Conservation (phyloP, 2,888 invertebrate species). For the Busseola fusca region DNA sequence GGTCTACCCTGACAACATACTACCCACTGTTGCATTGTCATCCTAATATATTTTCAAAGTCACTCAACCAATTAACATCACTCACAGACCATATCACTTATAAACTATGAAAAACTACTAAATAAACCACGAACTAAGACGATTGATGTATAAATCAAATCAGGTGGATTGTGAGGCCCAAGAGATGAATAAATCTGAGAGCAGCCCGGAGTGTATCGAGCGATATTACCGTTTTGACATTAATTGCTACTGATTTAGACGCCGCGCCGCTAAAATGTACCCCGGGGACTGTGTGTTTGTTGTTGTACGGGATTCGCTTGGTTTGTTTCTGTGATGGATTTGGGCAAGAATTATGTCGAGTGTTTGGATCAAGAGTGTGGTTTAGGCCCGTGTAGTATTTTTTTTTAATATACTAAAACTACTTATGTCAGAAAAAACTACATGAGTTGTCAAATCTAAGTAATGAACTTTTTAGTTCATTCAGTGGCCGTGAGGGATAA, state of each 20-base stretch:
- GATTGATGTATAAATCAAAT: constrained; percentile 65
- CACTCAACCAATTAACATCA: constrained; percentile 41
- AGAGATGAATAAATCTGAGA: constrained; percentile 78
- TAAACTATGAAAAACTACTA: constrained; percentile 59
- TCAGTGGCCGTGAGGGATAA: no score
- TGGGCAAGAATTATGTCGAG: constrained; percentile 6
- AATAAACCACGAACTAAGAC: constrained; percentile 57
- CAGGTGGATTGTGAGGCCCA: constrained; percentile 59
- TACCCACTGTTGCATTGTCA: constrained; percentile 9
- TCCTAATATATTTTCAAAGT: constrained; percentile 20
- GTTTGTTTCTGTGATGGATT: constrained; percentile 31
- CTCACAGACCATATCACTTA: constrained; percentile 26
- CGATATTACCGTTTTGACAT: constrained; percentile 82
- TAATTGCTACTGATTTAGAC: constrained; percentile 82
- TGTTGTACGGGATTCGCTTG: constrained; percentile 32
- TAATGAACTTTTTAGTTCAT: neutral
- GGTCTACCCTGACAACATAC: neutral
- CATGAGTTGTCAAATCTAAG: neutral
- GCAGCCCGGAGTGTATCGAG: constrained; percentile 73
- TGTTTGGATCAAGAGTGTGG: neutral
- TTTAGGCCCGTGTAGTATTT: neutral
- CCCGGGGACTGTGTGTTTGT: constrained; percentile 48
- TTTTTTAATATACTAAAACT: neutral
- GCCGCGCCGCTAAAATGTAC: constrained; percentile 74
- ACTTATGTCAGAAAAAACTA: no score